Conservation (phyloP, 2,113 vertebrate genomes). For the Nibea coibor region DNA sequence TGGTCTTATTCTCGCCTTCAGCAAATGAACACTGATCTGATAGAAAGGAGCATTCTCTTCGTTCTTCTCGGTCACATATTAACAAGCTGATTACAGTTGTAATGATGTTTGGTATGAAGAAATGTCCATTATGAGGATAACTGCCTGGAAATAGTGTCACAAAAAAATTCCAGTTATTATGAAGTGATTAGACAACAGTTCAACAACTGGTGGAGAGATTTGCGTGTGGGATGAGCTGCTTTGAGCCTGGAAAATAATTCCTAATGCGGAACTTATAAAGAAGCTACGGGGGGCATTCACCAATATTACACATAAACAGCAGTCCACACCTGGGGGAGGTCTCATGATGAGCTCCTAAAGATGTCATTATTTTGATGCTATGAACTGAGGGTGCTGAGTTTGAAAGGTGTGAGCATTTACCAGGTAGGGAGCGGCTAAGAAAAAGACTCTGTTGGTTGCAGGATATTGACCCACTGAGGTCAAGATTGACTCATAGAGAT, state of each 20-base stretch:
- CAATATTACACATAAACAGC: background rate
- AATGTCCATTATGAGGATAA: slow-evolving; percentile 62
- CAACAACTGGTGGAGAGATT: background rate
- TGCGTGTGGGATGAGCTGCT: background rate
- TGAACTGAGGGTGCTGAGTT: background rate
- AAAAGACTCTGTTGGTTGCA: background rate
- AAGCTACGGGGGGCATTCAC: background rate
- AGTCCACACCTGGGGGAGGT: background rate
- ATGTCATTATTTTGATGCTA: background rate
- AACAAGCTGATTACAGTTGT: slow-evolving; percentile 59
- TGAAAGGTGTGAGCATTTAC: background rate
- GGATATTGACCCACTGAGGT: background rate
- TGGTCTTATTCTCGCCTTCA: slow-evolving; percentile 54
- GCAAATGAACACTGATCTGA: slow-evolving; percentile 54
- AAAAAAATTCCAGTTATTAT: slow-evolving; percentile 55
- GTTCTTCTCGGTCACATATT: slow-evolving; percentile 41
- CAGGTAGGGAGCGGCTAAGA: background rate
- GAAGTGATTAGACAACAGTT: slow-evolving; percentile 18
- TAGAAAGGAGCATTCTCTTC: slow-evolving; percentile 44
- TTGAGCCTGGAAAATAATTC: background rate
- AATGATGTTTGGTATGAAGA: slow-evolving; percentile 62
- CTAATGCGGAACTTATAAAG: background rate
- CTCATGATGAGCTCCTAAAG: background rate
- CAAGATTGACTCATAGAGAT: too few species aligned
- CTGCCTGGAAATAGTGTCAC: slow-evolving; percentile 43